Base-by-base conservation (phyloP, 2,888 invertebrate genomes). In the Antheraea assamensis region DNA sequence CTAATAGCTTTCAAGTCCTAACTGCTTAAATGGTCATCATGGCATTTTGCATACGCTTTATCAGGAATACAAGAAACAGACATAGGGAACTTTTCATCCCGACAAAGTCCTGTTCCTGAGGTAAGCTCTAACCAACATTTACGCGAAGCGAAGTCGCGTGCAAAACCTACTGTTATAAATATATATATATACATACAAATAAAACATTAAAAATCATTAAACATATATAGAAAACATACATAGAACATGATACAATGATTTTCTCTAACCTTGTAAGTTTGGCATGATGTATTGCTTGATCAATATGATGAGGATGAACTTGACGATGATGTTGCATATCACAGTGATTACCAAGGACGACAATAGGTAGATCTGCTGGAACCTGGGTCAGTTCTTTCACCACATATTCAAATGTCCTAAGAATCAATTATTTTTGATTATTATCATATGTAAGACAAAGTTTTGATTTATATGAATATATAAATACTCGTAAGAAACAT, bases 301-400 rank as follows among this genome's bases (percentile, higher is more conserved):
- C 94, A 75, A 95, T 93, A 74, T 95, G 95, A 77, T 95, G 93
- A 0, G 90, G 83, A 73, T 95, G 95, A n/a, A 99, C 97, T 75
- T 97, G 97, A 73, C 99, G 95, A 87, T 99, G 99, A 90, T 99
- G 99, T n/a, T 98, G 97, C 98, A 99, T 98, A 89, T 99, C 99
- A 86, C 98, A 97, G 88, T 98, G 98, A 93, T 99, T 99, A 1
- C 98, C 99, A 71, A 99, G 95, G 55, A 99, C 96, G 73, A 99
- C 96, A 17, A 99, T 96, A 1, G 98, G 98, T 86, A 97, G 95
- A 83, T 97, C 97, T 35, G 94, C 96, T 86, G 95, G 98, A 73
- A 99, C 96, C 88, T 96, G 97, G 1, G 96, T 95, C 78, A 99
- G 90, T 92, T 99, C 99, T 80, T 97, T 95, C 82, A 98, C 97